Conservation (phyloP, 2,113 vertebrate species). For the Garra rufa region DNA sequence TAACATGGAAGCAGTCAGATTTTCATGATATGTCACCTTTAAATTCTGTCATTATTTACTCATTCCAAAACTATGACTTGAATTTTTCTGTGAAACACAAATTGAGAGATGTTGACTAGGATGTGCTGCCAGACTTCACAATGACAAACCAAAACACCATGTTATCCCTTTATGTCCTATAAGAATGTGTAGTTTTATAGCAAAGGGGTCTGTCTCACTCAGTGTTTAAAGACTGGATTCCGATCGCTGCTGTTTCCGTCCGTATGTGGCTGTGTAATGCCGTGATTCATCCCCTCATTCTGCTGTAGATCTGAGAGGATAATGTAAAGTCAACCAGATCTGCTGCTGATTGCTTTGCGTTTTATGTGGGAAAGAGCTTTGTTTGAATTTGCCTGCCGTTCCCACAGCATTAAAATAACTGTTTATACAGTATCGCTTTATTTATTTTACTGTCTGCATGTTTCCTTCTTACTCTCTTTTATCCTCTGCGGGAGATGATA, state of each 20-base stretch:
- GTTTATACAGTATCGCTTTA: slow-evolving; percentile 51
- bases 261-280: slow-evolving; percentile 42
- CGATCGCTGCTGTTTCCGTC: neutral
- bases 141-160: neutral
- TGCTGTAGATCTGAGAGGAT: slow-evolving; percentile 55
- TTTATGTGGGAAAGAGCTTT: slow-evolving; percentile 50
- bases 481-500: neutral
- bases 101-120: neutral
- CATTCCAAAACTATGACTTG: neutral
- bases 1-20: no score
- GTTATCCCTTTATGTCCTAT: neutral
- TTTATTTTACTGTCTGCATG: slow-evolving; percentile 31
- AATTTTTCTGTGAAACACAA: neutral
- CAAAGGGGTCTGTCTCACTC: neutral
- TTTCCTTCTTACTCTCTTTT: slow-evolving; percentile 25
- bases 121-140: neutral
- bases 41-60: neutral
- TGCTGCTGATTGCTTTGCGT: slow-evolving; percentile 58
- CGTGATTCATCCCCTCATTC: slow-evolving; percentile 54
- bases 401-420: slow-evolving; percentile 60
- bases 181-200: neutral
- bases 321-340: slow-evolving; percentile 59
- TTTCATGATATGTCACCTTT: no score
- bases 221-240: slow-evolving; percentile 13
- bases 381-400: slow-evolving; percentile 62